phyloP scores from a whole-genome alignment of 2,113 vertebrate genomes.

The Halcyon senegalensis region DNA sequence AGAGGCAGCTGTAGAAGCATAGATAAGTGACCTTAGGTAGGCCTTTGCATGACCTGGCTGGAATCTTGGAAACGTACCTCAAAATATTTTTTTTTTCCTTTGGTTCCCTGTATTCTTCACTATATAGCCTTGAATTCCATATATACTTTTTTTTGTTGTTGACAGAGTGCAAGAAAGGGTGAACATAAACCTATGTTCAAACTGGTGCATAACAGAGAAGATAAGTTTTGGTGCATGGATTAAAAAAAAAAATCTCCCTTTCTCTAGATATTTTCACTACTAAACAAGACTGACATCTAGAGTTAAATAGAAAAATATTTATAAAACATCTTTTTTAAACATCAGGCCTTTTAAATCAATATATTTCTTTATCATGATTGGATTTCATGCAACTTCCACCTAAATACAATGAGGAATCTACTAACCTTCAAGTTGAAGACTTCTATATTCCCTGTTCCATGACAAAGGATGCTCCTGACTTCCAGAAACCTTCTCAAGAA shows the following conservation, averaged over 20 bases:
- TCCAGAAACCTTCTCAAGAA: background rate
- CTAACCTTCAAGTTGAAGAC: background rate
- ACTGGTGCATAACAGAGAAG: background rate
- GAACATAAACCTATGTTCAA: background rate
- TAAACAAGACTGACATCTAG: background rate
- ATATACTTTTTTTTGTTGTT: background rate
- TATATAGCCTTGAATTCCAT: background rate
- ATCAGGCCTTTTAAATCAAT: background rate
- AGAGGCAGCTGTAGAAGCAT: background rate
- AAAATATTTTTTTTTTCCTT: background rate
- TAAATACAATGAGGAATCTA: background rate
- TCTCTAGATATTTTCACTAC: background rate
- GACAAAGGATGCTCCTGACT: background rate
- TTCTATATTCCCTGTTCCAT: background rate
- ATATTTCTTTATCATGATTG: background rate
- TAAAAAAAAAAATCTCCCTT: background rate
- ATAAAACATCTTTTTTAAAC: background rate
- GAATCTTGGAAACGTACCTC: background rate
- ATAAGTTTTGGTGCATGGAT: background rate
- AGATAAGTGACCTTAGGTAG: background rate
- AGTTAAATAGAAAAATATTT: background rate
- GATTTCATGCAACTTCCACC: background rate
- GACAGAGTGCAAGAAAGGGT: background rate
- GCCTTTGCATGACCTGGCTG: background rate
- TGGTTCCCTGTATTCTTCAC: background rate